Evolutionary conservation across 2,888 invertebrate species (phyloP).

Genomic region (Aphidoletes aphidimyza): DNA sequence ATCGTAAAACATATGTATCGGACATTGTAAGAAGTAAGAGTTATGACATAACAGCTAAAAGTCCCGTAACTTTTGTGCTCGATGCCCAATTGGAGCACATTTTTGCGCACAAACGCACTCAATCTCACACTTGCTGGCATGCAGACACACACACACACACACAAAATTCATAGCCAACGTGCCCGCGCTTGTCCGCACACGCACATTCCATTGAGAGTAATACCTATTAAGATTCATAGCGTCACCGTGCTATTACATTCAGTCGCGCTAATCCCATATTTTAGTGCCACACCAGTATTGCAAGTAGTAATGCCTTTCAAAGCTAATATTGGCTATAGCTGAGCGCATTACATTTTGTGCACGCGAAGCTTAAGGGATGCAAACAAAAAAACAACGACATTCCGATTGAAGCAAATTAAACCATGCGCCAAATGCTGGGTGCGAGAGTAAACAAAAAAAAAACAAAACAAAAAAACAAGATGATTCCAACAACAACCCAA

Average conservation of each 20-base stretch:
- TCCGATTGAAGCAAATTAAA: conserved; percentile 26
- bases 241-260: conserved; percentile 40
- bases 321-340: background rate
- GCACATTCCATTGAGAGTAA: conserved; percentile 40
- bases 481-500: too few species aligned
- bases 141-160: too few species aligned
- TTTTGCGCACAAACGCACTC: background rate
- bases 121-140: too few species aligned
- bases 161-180: background rate
- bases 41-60: conserved; percentile 37
- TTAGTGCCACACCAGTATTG: conserved; percentile 4
- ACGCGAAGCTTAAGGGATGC: conserved; percentile 40
- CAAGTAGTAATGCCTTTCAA: background rate
- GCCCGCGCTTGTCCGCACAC: background rate
- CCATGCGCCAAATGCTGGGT: background rate
- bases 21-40: conserved; percentile 24
- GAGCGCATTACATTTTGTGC: background rate
- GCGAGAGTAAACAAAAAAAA: background rate
- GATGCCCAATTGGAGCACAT: background rate
- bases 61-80: conserved; percentile 24
- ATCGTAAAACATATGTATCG: conserved; percentile 49
- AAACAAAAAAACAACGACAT: background rate
- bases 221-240: conserved; percentile 52
- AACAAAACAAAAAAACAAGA: background rate
- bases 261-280: conserved; percentile 52